Base-by-base conservation (phyloP, 1,140 invertebrate species). In the Cotesia typhae region DNA sequence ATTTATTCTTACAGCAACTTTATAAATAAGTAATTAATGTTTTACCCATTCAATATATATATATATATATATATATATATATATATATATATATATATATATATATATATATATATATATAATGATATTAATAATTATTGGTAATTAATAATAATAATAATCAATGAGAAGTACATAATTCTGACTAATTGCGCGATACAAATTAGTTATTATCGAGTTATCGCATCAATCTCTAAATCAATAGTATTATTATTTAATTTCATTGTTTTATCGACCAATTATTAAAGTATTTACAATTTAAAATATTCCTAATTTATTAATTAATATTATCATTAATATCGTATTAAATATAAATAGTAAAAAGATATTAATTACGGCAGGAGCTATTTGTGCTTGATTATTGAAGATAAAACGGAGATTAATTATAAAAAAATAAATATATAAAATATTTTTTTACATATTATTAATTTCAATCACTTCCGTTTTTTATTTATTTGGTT, bases 381-480 rank as follows among this genome's bases (percentile, higher is more conserved):
- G 66, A 68, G 36, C 2, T 55, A 14, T 61, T 61, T 36, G 17
- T 35, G 17, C 35, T 61, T 61, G 4, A 35, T 51, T 57, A 66
- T 4, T 37, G 41, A n/a, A 75, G 60, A 74, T 66, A 60, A 74
- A 38, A 74, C 35, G 60, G 51, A 61, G 73, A 53, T 74, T 70
- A 64, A 60, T 70, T 74, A 73, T 81, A 83, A 59, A 83, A 83
- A 83, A 83, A 83, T 82, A 83, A 81, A 78, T 81, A 76, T 60
- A 73, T 35, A 75, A 65, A 66, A 71, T 70, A 76, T 68, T 37
- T 47, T 47, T 61, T 47, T 67, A 67, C 14, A 55, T 59, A 7
- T 71, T 36, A 38, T 14, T 47, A 52, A 38, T 9, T 51, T 37
- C 37, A 53, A 52, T 53, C 6, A 14, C 35, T 59, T 55, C n/a